Evolutionary conservation across 2,797 vertebrate species (phyloP).

Genomic region (Ataeniobius toweri): DNA sequence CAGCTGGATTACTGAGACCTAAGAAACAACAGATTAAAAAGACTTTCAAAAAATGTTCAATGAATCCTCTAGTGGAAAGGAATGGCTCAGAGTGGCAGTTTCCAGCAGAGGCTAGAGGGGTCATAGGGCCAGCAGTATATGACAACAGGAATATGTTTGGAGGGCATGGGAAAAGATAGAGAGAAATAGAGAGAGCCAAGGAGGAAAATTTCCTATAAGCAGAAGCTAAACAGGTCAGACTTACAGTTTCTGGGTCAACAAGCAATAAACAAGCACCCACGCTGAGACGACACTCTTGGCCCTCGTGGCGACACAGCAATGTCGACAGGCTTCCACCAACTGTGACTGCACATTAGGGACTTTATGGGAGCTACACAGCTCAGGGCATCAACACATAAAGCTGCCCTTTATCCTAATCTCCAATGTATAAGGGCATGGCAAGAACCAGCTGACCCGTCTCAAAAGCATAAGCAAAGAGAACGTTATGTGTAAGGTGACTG

Average conservation of each 20-base stretch:
- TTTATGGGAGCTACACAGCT: constrained; percentile 63
- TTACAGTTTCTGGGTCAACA: constrained; percentile 70
- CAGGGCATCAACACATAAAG: constrained; percentile 71
- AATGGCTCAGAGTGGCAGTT: constrained; percentile 44
- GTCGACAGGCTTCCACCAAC: constrained; percentile 66
- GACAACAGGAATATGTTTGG: constrained; percentile 19
- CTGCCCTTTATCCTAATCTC: constrained; percentile 67
- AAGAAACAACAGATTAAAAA: constrained; percentile 13
- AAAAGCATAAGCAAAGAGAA: neutral
- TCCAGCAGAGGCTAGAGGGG: constrained; percentile 8
- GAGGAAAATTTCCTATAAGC: constrained; percentile 60
- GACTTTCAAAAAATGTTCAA: neutral
- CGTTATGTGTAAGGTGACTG: neutral
- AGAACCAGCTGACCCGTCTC: constrained; percentile 1
- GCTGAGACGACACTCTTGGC: constrained; percentile 44
- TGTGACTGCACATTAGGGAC: constrained; percentile 68
- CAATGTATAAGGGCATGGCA: constrained; percentile 48
- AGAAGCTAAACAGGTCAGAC: constrained; percentile 75
- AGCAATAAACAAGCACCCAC: constrained; percentile 62
- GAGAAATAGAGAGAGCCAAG: neutral
- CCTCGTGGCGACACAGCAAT: constrained; percentile 51
- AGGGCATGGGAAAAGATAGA: constrained; percentile 1
- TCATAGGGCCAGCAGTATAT: constrained; percentile 39
- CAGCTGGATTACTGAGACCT: neutral
- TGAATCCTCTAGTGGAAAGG: neutral